Base-by-base conservation (phyloP, 1,140 invertebrate genomes). In the Drosophila equinoxialis region DNA sequence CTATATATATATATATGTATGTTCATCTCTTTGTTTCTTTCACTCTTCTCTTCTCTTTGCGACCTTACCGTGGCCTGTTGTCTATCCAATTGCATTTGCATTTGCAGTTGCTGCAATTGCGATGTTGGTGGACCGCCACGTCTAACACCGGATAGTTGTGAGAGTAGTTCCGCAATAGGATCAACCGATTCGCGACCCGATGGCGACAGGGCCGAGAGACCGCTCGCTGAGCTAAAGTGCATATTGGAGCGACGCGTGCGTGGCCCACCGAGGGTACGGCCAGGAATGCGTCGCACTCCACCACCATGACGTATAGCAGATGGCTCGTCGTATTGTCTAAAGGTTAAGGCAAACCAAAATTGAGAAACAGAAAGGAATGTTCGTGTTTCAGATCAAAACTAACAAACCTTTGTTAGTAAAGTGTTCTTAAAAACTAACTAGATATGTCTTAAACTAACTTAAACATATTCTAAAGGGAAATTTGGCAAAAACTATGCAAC, bases 121-220 rank as follows among this genome's bases (percentile, higher is more conserved):
- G 95, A 95, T 71, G 96, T 95, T 80, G 95, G 94, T 77, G 95
- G 94, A 65, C 94, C 93, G 84, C 93, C 94, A 92, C 97, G 94
- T 79, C 97, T 94, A 72, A 98, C 97, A 72, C 97, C 97, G 26
- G 97, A 98, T 84, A 99, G 94, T 93, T 98, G 97, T 61, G 97
- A 98, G 65, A 98, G 93, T 73, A 98, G 94, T 94, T 99, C 97
- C 45, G 97, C 97, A 79, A 99, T 99, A 62, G 98, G 98, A 94
- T 99, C 98, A 73, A 95, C 95, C 77, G 96, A 95, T 91, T 99
- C 98, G 80, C 97, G 95, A 90, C 95, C 96, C 81, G 96, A 97
- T 69, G 96, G 96, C 79, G 96, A 97, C 79, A 96, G 92, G 66
- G 95, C 95, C 68, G 95, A 94, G 57, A 97, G 94, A 59, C 96